These are phyloP conservation scores for Subacronicta megacephala DNA, from an alignment of 2,888 invertebrate genomes.

Conservation along the genomic window DNA sequence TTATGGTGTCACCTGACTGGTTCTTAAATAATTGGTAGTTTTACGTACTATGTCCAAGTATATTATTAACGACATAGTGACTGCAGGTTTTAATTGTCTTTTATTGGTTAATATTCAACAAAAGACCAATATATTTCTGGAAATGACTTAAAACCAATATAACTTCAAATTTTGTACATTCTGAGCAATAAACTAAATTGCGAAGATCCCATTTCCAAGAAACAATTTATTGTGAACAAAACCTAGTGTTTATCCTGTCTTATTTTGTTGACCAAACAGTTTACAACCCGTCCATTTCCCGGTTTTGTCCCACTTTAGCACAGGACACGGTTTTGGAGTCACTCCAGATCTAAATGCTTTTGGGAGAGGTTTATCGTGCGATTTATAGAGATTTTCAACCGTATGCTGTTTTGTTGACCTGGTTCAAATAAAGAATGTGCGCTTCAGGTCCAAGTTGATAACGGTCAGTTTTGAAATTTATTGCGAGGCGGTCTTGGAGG, in stretches of 20 bases:
- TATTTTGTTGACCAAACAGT: slow-evolving; percentile 35
- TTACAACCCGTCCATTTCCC: slow-evolving; percentile 8
- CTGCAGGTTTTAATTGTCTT: too few species aligned
- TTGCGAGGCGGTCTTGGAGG: slow-evolving; percentile 6
- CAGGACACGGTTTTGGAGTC: slow-evolving; percentile 21
- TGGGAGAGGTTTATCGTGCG: slow-evolving; percentile 22
- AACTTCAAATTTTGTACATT: not conserved
- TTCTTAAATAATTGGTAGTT: too few species aligned
- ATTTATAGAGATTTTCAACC: slow-evolving; percentile 32
- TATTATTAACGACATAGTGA: too few species aligned
- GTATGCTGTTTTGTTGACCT: slow-evolving; percentile 37
- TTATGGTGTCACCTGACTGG: too few species aligned
- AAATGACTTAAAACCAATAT: too few species aligned
- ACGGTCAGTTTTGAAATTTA: slow-evolving; percentile 19
- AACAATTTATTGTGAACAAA: not conserved
- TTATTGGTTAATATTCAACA: too few species aligned
- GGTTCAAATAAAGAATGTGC: slow-evolving; percentile 11
- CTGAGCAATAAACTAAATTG: slow-evolving; percentile 21
- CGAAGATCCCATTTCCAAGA: slow-evolving; percentile 9
- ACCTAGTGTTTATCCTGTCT: slow-evolving; percentile 17
- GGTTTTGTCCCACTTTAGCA: slow-evolving; percentile 25
- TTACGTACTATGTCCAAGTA: too few species aligned
- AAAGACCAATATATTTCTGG: too few species aligned
- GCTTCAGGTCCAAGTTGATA: slow-evolving; percentile 15
- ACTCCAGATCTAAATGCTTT: slow-evolving; percentile 36